A percentile compares a stretch with the other conserved stretches of the same genome.
These are phyloP conservation scores for Bombus pyrosoma DNA, from an alignment of 1,140 invertebrate species.

Conservation along the genomic window DNA sequence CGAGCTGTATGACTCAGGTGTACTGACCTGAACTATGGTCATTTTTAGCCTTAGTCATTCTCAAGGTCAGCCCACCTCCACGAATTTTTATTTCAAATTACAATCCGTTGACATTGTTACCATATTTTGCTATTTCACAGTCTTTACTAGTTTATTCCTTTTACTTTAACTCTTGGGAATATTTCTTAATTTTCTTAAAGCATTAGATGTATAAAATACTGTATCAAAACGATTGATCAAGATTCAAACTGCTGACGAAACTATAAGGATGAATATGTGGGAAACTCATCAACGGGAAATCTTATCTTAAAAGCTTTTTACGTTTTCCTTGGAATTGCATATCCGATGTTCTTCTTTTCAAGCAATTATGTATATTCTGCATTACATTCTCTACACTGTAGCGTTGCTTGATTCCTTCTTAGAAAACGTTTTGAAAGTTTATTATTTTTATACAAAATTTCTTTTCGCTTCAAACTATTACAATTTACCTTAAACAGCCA, in stretches of 20 bases:
- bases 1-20: conserved; percentile 1
- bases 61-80: not conserved
- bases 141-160: too few relatives aligned
- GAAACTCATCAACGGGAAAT: not conserved
- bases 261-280: not conserved
- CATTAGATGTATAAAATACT: not conserved
- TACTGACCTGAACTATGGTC: not conserved
- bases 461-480: too few relatives aligned
- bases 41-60: not conserved
- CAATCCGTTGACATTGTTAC: not conserved
- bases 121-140: not conserved
- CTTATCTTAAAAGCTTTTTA: not conserved
- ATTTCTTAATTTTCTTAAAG: not conserved
- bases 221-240: not conserved
- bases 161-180: not conserved
- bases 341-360: not conserved
- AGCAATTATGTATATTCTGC: not conserved
- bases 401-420: not conserved
- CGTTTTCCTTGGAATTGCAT: not conserved
- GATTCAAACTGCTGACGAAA: not conserved
- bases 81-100: not conserved
- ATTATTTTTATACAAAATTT: too few relatives aligned
- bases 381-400: not conserved
- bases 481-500: not conserved
- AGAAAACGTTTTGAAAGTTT: too few relatives aligned